Percentiles rank a stretch among this genome's conserved stretches.
phyloP scores from a whole-genome alignment of 2,888 invertebrate species.

The Dasysyrphus albostriatus region DNA sequence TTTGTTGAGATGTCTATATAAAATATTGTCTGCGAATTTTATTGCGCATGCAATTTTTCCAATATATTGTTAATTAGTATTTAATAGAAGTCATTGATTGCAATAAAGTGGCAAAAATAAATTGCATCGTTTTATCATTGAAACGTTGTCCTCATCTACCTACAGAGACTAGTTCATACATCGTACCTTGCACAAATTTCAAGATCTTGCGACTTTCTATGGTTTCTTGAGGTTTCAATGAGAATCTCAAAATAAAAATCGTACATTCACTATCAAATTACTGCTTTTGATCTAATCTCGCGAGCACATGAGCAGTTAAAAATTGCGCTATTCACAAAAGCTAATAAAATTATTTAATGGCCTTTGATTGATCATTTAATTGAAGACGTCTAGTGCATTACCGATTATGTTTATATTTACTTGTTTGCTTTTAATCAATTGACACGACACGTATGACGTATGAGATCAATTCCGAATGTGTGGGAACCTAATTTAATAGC shows the following conservation, averaged over 20 bases:
- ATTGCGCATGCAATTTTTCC: too few species aligned
- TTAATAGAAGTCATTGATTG: constrained; percentile 11
- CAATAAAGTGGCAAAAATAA: constrained; percentile 10
- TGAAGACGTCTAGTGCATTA: constrained; percentile 61
- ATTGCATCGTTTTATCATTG: constrained; percentile 60
- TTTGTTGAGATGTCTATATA: too few species aligned
- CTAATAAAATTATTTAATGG: constrained; percentile 63
- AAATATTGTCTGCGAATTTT: too few species aligned
- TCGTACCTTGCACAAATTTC: constrained; percentile 6
- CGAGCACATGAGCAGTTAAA: constrained; percentile 30
- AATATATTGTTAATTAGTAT: background rate
- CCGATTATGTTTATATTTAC: constrained; percentile 45
- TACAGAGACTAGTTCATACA: too few species aligned
- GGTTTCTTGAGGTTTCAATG: constrained; percentile 37
- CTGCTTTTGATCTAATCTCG: constrained; percentile 55
- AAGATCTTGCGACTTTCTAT: constrained; percentile 48
- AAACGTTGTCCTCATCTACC: constrained; percentile 50
- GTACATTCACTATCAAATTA: constrained; percentile 44
- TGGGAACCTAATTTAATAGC: constrained; percentile 55
- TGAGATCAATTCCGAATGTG: constrained; percentile 27
- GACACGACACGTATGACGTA: constrained; percentile 6
- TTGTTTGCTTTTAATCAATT: constrained; percentile 36
- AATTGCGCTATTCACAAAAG: constrained; percentile 22
- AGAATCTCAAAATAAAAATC: constrained; percentile 42
- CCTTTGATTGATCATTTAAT: constrained; percentile 65